Evolutionary conservation across 2,888 invertebrate genomes (phyloP), one percentile per base, ranked within the genome.

Genomic region (Ophonus ardosiacus): DNA sequence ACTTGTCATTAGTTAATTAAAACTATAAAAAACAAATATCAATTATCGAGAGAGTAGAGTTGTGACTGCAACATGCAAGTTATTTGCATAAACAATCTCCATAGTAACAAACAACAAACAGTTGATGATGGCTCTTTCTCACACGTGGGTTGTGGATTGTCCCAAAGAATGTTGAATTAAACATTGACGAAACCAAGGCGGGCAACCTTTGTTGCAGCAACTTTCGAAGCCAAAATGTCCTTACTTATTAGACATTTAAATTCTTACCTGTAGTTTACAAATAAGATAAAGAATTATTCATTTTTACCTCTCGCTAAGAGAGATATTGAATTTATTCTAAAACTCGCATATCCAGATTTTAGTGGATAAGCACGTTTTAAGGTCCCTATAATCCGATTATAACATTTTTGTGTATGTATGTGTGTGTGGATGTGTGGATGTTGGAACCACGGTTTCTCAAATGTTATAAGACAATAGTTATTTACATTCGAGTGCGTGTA

Each of bases 41-140:
- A 82, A 82, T 82, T 82, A 82, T 82, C 71, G 82, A 68, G 82
- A 82, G 82, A 82, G 82, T 80, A 40, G 40, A 68, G 40, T 74
- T 10, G 43, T 40, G 71, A 74, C 31, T 31, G 5, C 5, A 31
- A 6, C 43, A 17, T 7, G 59, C 17, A 59, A 17, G 18, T 15
- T 59, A 59, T 59, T 59, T 59, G 15, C 59, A 51, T 51, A 51
- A 51, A 51, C 59, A 59, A 59, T 59, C 17, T 59, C 59, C 59
- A 59, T 17, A 59, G 59, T 59, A 59, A 59, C 59, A 59, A 17
- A 59, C 43, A 51, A 51, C 43, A 51, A 31, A 51, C 43, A 51
- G 43, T 51, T 51, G 43, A 31, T 31, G 31, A 43, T 43, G 43
- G 7, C 43, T 43, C 43, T 51, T 51, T 51, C 43, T 51, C 43